phyloP scores from a whole-genome alignment of 2,888 invertebrate species.

The Eilema sororculum region DNA sequence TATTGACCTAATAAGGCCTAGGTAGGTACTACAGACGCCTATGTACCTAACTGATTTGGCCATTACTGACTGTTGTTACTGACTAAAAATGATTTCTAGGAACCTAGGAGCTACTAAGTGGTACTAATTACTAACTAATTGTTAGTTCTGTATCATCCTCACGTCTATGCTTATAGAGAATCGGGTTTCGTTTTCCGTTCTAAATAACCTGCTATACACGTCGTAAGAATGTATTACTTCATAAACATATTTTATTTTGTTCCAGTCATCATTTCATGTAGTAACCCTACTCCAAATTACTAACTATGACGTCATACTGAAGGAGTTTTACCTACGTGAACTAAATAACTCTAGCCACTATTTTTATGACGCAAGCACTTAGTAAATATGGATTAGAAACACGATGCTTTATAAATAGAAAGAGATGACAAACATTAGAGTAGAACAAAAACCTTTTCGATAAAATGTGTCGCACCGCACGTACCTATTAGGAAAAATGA shows the following conservation, averaged over 20 bases:
- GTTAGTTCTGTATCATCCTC: no score
- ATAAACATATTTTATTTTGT: not conserved
- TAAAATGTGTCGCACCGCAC: not conserved
- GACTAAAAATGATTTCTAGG: no score
- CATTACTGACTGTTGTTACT: no score
- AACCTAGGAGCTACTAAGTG: no score
- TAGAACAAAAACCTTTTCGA: not conserved
- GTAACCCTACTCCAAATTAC: not conserved
- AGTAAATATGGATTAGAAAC: conserved; percentile 4
- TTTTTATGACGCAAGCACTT: not conserved
- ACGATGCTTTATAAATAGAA: conserved; percentile 1
- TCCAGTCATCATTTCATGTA: not conserved
- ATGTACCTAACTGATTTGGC: no score
- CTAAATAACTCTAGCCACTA: not conserved
- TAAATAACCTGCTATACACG: no score
- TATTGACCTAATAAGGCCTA: no score
- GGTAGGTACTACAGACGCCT: no score
- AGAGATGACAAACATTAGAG: not conserved
- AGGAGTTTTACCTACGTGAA: not conserved
- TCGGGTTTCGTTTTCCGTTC: no score
- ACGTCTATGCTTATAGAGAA: no score
- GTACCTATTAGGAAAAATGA: no score
- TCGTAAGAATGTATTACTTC: not conserved
- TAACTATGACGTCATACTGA: not conserved
- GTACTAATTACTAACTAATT: no score